Evolutionary conservation across 2,888 invertebrate species (phyloP).

Genomic region (Cremastobaeus sp.): DNA sequence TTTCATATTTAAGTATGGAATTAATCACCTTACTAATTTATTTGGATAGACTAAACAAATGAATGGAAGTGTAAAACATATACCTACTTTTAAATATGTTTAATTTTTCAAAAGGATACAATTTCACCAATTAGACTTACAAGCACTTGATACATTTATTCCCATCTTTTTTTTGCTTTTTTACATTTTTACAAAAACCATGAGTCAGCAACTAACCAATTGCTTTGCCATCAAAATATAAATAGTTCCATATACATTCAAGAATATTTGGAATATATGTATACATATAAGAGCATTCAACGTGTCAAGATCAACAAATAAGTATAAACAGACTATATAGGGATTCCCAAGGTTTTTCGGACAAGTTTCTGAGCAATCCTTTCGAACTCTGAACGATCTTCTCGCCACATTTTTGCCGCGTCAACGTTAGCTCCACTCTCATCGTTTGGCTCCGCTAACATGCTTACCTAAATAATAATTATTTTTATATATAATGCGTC

Average conservation of each 20-base stretch:
- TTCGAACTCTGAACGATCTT: constrained; percentile 95
- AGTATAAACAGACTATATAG: constrained; percentile 73
- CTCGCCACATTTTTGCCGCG: constrained; percentile 99
- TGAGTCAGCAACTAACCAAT: neutral
- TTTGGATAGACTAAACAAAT: no score
- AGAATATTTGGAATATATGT: neutral
- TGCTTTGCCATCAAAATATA: neutral
- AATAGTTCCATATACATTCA: neutral
- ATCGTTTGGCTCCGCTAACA: constrained; percentile 99
- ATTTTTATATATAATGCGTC: no score
- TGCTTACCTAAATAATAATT: constrained; percentile 85
- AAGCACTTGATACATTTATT: no score
- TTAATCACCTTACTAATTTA: no score
- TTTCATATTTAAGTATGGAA: no score
- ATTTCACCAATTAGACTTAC: no score
- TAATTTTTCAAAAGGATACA: no score
- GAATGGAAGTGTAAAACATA: no score
- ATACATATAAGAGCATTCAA: constrained; percentile 14
- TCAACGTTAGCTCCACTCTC: constrained; percentile 99
- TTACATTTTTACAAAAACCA: constrained; percentile 10
- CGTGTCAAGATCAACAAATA: neutral
- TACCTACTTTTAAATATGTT: no score
- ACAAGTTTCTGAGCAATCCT: constrained; percentile 95
- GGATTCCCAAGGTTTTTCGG: constrained; percentile 91
- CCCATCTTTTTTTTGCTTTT: no score